These are phyloP conservation scores for Cataglyphis hispanica DNA, from an alignment of 1,140 invertebrate species.

Conservation along the genomic window DNA sequence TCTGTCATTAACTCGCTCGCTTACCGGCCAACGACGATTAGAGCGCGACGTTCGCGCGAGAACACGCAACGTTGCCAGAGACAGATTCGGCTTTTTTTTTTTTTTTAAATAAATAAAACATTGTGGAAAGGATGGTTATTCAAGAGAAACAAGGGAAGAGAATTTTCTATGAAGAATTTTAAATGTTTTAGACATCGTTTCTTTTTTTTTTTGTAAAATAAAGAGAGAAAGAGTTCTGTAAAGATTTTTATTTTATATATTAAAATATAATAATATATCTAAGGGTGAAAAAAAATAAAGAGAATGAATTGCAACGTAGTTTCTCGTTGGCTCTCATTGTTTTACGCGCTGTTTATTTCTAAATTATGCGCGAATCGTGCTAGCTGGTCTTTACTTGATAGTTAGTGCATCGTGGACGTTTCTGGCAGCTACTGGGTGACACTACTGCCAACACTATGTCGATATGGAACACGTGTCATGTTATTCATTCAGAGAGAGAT, in stretches of 20 bases:
- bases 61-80: slow-evolving; percentile 12
- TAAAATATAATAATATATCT: neutral
- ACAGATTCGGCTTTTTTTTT: slow-evolving; percentile 7
- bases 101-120: neutral
- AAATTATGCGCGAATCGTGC: slow-evolving; percentile 63
- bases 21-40: slow-evolving; percentile 70
- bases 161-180: neutral
- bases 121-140: neutral
- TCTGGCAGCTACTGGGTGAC: slow-evolving; percentile 62
- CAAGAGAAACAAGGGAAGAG: neutral
- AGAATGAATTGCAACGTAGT: neutral
- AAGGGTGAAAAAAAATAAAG: neutral
- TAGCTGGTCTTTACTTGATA: slow-evolving; percentile 65
- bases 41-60: slow-evolving; percentile 56
- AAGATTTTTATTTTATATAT: neutral
- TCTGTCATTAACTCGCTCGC: slow-evolving; percentile 75
- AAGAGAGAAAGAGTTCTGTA: neutral
- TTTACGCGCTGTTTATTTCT: slow-evolving; percentile 68
- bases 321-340: slow-evolving; percentile 13
- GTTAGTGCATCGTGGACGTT: slow-evolving; percentile 65
- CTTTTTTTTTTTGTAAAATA: neutral
- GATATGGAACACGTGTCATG: slow-evolving; percentile 28
- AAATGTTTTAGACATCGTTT: neutral
- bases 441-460: slow-evolving; percentile 44
- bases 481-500: slow-evolving; percentile 67